A percentile compares a stretch with the other conserved stretches of the same genome.
Evolutionary conservation across 2,113 vertebrate species (phyloP).

Genomic region (Rynchops niger): DNA sequence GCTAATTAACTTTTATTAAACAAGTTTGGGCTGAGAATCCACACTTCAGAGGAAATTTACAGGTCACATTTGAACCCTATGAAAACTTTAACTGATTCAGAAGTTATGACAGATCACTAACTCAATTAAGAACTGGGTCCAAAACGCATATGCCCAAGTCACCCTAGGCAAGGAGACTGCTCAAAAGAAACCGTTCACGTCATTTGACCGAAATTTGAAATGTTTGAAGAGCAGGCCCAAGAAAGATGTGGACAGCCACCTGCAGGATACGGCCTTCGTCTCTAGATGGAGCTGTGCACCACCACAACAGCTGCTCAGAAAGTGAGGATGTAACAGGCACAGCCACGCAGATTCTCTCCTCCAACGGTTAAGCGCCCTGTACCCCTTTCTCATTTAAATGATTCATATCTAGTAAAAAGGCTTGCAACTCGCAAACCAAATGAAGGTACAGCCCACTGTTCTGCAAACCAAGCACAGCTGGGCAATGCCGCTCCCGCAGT

Average conservation of each 20-base stretch:
- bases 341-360: not conserved
- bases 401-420: not conserved
- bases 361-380: not conserved
- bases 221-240: not conserved
- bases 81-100: not conserved
- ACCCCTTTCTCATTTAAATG: not conserved
- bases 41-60: not conserved
- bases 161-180: not conserved
- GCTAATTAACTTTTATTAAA: not conserved
- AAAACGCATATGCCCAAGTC: not conserved
- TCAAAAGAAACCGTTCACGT: not conserved
- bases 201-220: not conserved
- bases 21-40: not conserved
- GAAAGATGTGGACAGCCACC: not conserved
- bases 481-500: not conserved
- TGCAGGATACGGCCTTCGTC: not conserved
- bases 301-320: not conserved
- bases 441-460: not conserved
- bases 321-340: fast-evolving
- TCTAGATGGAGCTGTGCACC: not conserved
- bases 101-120: not conserved
- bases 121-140: not conserved
- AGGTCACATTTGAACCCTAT: not conserved
- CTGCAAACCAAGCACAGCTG: not conserved
- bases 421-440: not conserved